phyloP scores from a whole-genome alignment of 2,797 vertebrate genomes.

The Poecilia velifera region DNA sequence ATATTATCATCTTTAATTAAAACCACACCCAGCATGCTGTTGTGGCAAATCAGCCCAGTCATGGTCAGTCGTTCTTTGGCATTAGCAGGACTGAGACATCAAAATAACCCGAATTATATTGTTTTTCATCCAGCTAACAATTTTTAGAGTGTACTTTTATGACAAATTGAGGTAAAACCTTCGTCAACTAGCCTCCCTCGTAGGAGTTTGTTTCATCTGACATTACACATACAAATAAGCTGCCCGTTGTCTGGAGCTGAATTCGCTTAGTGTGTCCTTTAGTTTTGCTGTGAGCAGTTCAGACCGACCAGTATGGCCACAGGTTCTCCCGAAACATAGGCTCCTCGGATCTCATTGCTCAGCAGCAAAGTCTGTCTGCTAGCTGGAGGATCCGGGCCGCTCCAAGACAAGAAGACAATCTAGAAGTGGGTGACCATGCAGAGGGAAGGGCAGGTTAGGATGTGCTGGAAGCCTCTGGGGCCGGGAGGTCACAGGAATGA shows the following conservation, averaged over 20 bases:
- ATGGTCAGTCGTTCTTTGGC: not conserved
- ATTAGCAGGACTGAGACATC: not conserved
- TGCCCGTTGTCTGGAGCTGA: not conserved
- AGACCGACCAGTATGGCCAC: not conserved
- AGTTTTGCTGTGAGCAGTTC: not conserved
- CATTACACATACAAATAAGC: not conserved
- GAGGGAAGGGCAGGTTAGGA: slow-evolving; percentile 9
- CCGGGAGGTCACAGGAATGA: slow-evolving; percentile 15
- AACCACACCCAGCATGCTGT: not conserved
- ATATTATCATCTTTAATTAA: not conserved
- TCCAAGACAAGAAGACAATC: not conserved
- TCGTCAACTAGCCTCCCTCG: not conserved
- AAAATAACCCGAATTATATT: not conserved
- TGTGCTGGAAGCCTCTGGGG: slow-evolving; percentile 9
- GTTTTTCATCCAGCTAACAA: not conserved
- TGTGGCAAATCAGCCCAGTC: not conserved
- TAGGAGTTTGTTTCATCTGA: not conserved
- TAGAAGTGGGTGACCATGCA: slow-evolving; percentile 22
- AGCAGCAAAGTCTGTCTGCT: not conserved
- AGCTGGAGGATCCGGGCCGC: not conserved
- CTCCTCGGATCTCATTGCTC: not conserved
- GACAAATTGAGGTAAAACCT: not conserved
- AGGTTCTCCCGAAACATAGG: not conserved
- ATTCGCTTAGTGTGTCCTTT: not conserved
- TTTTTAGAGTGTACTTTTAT: not conserved